Conservation (phyloP, 2,797 vertebrate species). For the Leptoclinus maculatus region DNA sequence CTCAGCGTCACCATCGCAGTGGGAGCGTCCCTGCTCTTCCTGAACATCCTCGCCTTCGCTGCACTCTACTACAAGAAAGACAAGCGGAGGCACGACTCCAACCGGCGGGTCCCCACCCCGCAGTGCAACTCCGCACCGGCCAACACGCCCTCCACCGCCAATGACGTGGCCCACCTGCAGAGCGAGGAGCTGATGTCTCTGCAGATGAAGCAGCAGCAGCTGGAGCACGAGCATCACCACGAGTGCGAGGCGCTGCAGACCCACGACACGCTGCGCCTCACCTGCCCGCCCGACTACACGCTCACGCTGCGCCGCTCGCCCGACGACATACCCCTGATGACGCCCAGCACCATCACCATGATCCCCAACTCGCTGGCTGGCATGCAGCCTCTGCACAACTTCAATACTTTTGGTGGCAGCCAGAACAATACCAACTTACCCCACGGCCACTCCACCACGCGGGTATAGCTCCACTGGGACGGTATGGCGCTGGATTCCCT, state of each 20-base stretch:
- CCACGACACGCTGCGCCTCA: conserved; percentile 90
- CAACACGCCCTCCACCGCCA: conserved; percentile 74
- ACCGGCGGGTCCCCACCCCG: conserved; percentile 89
- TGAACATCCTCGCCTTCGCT: conserved; percentile 96
- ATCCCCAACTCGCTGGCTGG: conserved; percentile 93
- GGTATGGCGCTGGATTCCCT: background rate
- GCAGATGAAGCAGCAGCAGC: conserved; percentile 96
- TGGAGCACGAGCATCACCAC: conserved; percentile 85
- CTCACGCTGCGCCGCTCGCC: conserved; percentile 94
- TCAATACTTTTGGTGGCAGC: conserved; percentile 93
- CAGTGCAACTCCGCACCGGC: conserved; percentile 79
- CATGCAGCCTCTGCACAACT: conserved; percentile 96
- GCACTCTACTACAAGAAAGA: conserved; percentile 98
- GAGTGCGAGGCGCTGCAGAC: conserved; percentile 91
- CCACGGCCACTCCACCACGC: conserved; percentile 95
- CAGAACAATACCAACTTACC: conserved; percentile 97
- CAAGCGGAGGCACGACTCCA: conserved; percentile 93
- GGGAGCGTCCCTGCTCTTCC: conserved; percentile 92
- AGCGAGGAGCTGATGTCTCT: conserved; percentile 94
- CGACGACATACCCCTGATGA: conserved; percentile 94
- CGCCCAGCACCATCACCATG: conserved; percentile 97
- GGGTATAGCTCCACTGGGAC: conserved; percentile 89
- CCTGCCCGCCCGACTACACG: conserved; percentile 94
- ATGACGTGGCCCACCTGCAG: conserved; percentile 91
- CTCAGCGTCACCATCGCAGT: conserved; percentile 95